Base-by-base conservation (phyloP, 2,888 invertebrate genomes). In the Drosophila tripunctata region DNA sequence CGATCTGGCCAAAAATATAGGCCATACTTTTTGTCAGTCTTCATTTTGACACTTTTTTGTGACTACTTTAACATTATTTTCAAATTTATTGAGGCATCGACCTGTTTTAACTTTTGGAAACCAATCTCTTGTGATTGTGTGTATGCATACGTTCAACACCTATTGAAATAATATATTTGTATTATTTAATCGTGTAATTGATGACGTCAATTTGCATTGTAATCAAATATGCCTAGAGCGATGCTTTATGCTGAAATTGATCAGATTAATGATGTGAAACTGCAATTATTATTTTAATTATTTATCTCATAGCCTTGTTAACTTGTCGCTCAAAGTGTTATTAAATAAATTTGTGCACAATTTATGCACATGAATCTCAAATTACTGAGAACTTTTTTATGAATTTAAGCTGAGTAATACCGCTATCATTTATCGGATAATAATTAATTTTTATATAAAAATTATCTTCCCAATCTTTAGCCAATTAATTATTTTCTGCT, bases 181-280 rank as follows among this genome's bases (percentile, higher is more conserved):
- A 47, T 65, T 56, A 67, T 73, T 69, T 67, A 73, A 86, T 76
- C 30, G 27, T 47, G 67, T 54, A 68, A 73, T 72, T 70, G 69
- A 70, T 68, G 65, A 50, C 52, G 56, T 52, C 58, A 79, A 70
- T 68, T 67, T 70, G 62, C 40, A 47, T 35, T 54, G 64, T 62
- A 70, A 72, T 72, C 64, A 66, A 76, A 75, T 63, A 71, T 33
- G 22, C 43, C 6, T 12, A 40, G 31, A 10, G 22, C 17, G 7
- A 3, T 27, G 30, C 15, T 55, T 51, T 4, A 60, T 33, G n/a
- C n/a, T n/a, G n/a, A n/a, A n/a, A 63, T 58, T 83, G 71, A 68
- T 56, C 62, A 57, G 58, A 24, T 67, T 48, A 67, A 84, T 77
- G 33, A 44, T 19, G 47, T 56, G 50, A 44, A 62, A 63, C 52